Base-by-base conservation (phyloP, 2,888 invertebrate genomes). In the Trisateles emortualis region DNA sequence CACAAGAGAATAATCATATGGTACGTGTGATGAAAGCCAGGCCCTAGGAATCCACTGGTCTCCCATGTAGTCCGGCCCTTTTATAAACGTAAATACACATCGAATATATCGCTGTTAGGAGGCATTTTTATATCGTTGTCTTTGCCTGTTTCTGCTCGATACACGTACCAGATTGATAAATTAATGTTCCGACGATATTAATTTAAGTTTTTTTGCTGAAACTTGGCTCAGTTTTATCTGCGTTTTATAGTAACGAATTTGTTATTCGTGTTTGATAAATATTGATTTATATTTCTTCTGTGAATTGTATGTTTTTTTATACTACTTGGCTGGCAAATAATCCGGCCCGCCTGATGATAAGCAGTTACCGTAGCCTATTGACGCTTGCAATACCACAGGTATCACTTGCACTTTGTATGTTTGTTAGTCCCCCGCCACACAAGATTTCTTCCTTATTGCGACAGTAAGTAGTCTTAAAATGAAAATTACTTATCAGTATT, bases 11-110 rank as follows among this genome's bases (percentile, higher is more conserved):
- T 0, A 13, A 22, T 11, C 10, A 11, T 19, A 26, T 26, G 26
- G 16, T 32, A 36, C 26, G 45, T 26, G 45, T 36, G 24, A 36
- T 35, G 13, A 10, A 22, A 14, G 19, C 14, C 17, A 16, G 22
- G 9, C n/a, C 57, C 74, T 69, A 72, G 75, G 79, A 77, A 81
- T 81, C 74, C 81, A 77, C 39, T 41, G 72, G 75, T 76, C 76
- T 79, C 70, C 76, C 68, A 80, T 79, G 75, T 68, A 74, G 73
- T 64, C 47, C 17, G 19, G 42, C 11, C 58, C 50, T 59, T 65
- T 55, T 66, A 58, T 61, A 50, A 38, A 52, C 43, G 36, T 29
- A 48, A 5, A 43, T 61, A 47, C 17, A 54, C 13, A 29, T 48
- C 4, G 30, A 45, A 47, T 55, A 42, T 58, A 62, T 65, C 41